Evolutionary conservation across 92 coral and sea anemone genomes (phyloP), one percentile per base, ranked within the genome.

Genomic region (Zoanthus gigantus): DNA sequence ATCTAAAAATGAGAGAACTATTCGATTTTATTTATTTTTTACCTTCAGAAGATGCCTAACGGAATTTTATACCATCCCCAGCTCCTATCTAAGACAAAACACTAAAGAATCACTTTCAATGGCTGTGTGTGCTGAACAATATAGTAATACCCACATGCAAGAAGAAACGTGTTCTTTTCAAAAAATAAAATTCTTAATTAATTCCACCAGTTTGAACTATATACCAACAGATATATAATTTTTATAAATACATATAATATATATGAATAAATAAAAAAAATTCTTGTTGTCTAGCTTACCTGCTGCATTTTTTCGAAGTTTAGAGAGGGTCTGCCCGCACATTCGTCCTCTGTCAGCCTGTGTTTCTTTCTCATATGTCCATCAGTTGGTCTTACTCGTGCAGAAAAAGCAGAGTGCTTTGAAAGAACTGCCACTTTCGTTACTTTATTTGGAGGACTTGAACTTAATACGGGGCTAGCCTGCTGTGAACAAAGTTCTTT

Each of bases 281-380:
- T 45, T 45, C 42, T 47, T 11, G 78, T 47, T 47, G 50, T n/a
- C 57, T 16, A 46, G 48, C 80, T 57, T 92, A 92, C 99, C 98
- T 93, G 97, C 88, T 95, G 99, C 99, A 97, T 97, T 88, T 97
- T 97, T 89, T 97, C 99, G 76, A 97, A 97, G 92, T 97, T 94
- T 73, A 97, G 81, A 34, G 98, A 94, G 11, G 99, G 99, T 69
- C 99, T 86, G 56, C 91, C 78, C 61, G 75, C 53, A 29, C 56
- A 79, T 50, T 83, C 90, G 48, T 95, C 98, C 15, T 95, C 96
- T 29, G 98, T 92, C 65, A 95, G 72, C 42, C 98, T 92, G 89
- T 97, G 99, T 78, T 96, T 95, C 86, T 93, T 97, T 78, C 99
- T 91, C 56, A 94, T 63, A 88, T 97, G 98, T 15, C 98, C 94